A percentile compares a stretch with the other conserved stretches of the same genome.
These are phyloP conservation scores for Promerops cafer DNA, from an alignment of 2,113 vertebrate species.

Conservation along the genomic window DNA sequence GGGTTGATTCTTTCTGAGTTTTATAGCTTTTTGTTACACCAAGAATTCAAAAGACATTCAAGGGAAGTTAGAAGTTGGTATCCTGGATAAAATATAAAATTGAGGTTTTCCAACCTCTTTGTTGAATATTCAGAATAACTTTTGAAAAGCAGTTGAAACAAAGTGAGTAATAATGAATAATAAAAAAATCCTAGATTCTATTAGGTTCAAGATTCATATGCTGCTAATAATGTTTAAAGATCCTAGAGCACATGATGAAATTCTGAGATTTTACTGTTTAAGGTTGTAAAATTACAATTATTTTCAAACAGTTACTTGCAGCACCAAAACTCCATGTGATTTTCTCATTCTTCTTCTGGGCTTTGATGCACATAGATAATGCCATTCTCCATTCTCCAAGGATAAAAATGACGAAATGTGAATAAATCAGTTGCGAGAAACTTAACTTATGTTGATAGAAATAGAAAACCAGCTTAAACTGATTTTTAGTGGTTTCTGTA, in stretches of 20 bases:
- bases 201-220: background rate
- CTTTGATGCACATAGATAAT: background rate
- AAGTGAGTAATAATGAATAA: background rate
- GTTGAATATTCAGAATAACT: background rate
- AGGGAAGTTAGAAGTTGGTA: background rate
- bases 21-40: background rate
- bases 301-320: background rate
- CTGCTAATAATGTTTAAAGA: background rate
- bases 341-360: background rate
- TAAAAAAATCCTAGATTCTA: background rate
- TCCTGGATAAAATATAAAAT: background rate
- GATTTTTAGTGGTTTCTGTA: background rate
- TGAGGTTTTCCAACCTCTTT: background rate
- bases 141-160: background rate
- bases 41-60: background rate
- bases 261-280: background rate
- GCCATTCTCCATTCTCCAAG: background rate
- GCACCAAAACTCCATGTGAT: background rate
- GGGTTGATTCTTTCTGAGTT: background rate
- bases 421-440: background rate
- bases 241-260: background rate
- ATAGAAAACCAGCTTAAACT: background rate
- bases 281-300: background rate
- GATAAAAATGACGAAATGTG: background rate
- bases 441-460: background rate